Evolutionary conservation across 2,113 vertebrate genomes (phyloP).

Genomic region (Chaetops frenatus): DNA sequence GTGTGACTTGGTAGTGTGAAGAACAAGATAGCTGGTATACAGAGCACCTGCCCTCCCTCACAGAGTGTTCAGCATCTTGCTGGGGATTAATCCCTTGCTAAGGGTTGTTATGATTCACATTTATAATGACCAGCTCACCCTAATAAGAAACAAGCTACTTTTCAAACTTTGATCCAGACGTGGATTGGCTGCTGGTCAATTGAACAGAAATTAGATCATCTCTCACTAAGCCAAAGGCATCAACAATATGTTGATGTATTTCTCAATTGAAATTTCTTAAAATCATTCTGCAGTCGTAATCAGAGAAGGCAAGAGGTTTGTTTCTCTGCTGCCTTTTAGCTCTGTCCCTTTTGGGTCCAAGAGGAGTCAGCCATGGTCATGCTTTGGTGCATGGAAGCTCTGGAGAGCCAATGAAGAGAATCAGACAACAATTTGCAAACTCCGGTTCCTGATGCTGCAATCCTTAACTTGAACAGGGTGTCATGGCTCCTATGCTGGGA

Average conservation of each 20-base stretch:
- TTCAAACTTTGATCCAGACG: constrained; percentile 28
- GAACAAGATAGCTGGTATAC: neutral
- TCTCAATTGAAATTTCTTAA: constrained; percentile 57
- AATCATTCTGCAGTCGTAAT: constrained; percentile 56
- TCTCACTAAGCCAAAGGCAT: constrained; percentile 39
- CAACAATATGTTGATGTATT: constrained; percentile 37
- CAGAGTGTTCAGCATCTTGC: neutral
- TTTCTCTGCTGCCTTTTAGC: neutral
- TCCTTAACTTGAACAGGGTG: neutral
- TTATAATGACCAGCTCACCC: neutral
- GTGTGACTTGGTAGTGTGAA: neutral
- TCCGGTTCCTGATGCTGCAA: neutral
- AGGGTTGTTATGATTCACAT: neutral
- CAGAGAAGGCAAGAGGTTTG: constrained; percentile 14
- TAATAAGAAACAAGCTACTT: neutral
- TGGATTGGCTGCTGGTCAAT: constrained; percentile 59
- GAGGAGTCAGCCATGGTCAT: neutral
- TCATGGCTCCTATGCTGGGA: neutral
- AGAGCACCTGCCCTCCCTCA: neutral
- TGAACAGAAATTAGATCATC: constrained; percentile 66
- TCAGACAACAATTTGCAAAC: neutral
- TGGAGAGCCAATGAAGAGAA: neutral
- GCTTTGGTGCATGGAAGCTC: neutral
- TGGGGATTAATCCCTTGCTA: neutral
- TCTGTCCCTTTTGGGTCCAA: neutral